Evolutionary conservation across 2,888 invertebrate species (phyloP).

Genomic region (Coronaproctus castanopsis): DNA sequence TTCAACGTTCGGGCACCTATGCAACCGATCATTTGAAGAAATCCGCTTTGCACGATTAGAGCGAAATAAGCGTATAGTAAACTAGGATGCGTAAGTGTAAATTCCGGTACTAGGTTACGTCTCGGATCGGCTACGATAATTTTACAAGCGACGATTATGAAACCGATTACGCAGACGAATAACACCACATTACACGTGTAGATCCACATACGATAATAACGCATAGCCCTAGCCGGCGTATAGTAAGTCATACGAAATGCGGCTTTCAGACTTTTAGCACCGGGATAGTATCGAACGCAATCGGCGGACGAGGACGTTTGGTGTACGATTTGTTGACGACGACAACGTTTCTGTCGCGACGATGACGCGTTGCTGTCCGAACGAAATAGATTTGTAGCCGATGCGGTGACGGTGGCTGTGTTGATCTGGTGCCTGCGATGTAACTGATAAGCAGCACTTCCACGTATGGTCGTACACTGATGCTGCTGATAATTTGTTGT

Average conservation of each 20-base stretch:
- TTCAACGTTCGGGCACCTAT: slow-evolving; percentile 59
- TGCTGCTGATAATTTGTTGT: neutral
- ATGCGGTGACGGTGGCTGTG: slow-evolving; percentile 30
- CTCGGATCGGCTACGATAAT: slow-evolving; percentile 39
- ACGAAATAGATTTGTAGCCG: slow-evolving; percentile 30
- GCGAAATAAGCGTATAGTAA: slow-evolving; percentile 70
- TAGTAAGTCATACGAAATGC: slow-evolving; percentile 21
- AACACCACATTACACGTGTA: slow-evolving; percentile 79
- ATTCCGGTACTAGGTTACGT: slow-evolving; percentile 47
- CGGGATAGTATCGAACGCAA: slow-evolving; percentile 4
- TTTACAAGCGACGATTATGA: slow-evolving; percentile 24
- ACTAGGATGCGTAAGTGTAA: slow-evolving; percentile 56
- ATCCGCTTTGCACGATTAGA: slow-evolving; percentile 46
- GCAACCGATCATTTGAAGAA: slow-evolving; percentile 54
- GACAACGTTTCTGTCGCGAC: slow-evolving; percentile 17
- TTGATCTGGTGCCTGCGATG: slow-evolving; percentile 33
- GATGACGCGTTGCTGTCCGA: slow-evolving; percentile 30
- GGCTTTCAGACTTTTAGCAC: neutral
- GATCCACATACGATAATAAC: slow-evolving; percentile 79
- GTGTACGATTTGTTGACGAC: slow-evolving; percentile 11
- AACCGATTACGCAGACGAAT: slow-evolving; percentile 52
- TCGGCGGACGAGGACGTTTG: slow-evolving; percentile 3
- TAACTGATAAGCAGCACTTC: slow-evolving; percentile 28
- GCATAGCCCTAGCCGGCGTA: slow-evolving; percentile 32
- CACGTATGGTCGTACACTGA: neutral